Conservation (phyloP, 2,113 vertebrate species). For the Misgurnus mizolepis region DNA sequence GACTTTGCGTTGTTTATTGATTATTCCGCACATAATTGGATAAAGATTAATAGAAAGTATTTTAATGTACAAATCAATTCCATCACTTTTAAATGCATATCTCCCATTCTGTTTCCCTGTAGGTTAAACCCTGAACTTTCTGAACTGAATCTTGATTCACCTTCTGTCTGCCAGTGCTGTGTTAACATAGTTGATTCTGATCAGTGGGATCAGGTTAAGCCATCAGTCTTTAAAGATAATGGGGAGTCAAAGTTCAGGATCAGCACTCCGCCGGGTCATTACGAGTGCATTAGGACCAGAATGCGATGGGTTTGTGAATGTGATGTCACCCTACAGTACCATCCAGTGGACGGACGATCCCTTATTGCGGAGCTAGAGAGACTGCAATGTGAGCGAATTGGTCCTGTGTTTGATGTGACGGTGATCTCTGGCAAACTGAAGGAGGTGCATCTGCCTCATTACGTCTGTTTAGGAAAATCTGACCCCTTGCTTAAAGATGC, state of each 20-base stretch:
- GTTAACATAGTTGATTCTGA: not conserved
- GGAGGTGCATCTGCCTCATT: slow-evolving; percentile 24
- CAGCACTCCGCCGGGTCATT: slow-evolving; percentile 14
- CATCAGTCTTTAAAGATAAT: not conserved
- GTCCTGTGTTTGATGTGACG: slow-evolving; percentile 20
- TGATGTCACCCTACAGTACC: slow-evolving; percentile 7
- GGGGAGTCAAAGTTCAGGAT: not conserved
- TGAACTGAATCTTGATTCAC: too few species aligned
- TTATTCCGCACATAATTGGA: too few species aligned
- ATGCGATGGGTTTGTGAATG: slow-evolving; percentile 11
- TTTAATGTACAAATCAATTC: too few species aligned
- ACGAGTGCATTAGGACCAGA: slow-evolving; percentile 24
- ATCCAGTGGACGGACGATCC: not conserved
- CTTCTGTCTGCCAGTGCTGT: slow-evolving; percentile 7
- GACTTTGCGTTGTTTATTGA: too few species aligned
- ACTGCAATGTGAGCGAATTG: not conserved
- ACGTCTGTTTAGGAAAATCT: slow-evolving; percentile 12
- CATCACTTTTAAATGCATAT: too few species aligned
- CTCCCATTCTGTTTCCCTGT: too few species aligned
- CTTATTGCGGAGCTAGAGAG: not conserved
- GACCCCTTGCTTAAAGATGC: not conserved
- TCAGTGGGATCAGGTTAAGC: slow-evolving; percentile 12
- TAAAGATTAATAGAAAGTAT: too few species aligned
- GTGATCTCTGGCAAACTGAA: slow-evolving; percentile 18
- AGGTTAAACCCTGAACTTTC: too few species aligned